Conservation (phyloP, 2,888 invertebrate genomes). For the Apodemia mormo region DNA sequence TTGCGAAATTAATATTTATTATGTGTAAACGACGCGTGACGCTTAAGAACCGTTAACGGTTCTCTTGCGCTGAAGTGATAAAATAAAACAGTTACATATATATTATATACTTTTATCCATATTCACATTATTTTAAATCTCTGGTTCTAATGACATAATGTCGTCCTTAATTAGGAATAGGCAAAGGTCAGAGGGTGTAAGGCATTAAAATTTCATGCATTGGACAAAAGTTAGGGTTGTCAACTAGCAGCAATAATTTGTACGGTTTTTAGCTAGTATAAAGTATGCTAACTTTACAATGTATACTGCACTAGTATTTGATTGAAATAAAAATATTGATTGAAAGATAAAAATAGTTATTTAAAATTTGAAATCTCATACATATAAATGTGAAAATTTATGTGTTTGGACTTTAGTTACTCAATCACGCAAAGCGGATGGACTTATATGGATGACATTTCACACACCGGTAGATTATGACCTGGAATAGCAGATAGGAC, state of each 20-base stretch:
- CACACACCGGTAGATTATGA: too few species aligned
- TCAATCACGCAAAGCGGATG: too few species aligned
- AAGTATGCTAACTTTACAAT: too few species aligned
- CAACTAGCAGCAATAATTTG: background rate
- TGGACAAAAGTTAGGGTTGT: background rate
- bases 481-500: too few species aligned
- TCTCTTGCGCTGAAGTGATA: background rate
- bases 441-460: too few species aligned
- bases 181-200: conserved; percentile 2
- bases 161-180: background rate
- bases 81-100: background rate
- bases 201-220: background rate
- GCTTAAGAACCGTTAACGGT: conserved; percentile 6
- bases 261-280: background rate
- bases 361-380: too few species aligned
- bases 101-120: background rate
- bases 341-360: background rate
- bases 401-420: too few species aligned
- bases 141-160: conserved; percentile 7
- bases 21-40: conserved; percentile 16
- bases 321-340: background rate
- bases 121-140: background rate
- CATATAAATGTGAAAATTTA: too few species aligned
- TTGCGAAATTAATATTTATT: conserved; percentile 9
- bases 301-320: background rate